These are phyloP conservation scores for Artemisiospiza belli DNA, from an alignment of 2,113 vertebrate genomes.

Conservation along the genomic window DNA sequence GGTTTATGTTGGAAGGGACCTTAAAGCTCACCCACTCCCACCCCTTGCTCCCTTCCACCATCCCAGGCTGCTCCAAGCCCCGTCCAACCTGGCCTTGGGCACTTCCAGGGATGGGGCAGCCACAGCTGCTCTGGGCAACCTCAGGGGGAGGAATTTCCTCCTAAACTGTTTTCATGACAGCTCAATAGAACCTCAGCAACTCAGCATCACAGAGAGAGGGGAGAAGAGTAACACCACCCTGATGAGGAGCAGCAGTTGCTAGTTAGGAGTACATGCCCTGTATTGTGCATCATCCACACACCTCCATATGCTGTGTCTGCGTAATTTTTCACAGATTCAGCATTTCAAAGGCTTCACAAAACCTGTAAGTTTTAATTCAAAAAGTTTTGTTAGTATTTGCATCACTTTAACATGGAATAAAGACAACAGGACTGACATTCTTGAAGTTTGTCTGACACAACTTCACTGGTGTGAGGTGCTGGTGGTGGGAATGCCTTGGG, in stretches of 20 bases:
- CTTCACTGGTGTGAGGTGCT: not conserved
- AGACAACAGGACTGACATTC: not conserved
- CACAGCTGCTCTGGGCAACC: not conserved
- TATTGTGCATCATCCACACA: not conserved
- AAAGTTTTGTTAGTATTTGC: not conserved
- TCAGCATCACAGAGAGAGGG: not conserved
- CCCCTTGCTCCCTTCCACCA: not conserved
- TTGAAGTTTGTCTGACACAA: not conserved
- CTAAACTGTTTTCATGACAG: not conserved
- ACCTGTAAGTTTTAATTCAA: not conserved
- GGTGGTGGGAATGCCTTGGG: not conserved
- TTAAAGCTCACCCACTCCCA: not conserved
- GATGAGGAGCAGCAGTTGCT: not conserved
- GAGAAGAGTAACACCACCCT: not conserved
- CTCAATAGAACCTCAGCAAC: not conserved
- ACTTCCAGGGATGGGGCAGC: not conserved
- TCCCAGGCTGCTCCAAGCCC: not conserved
- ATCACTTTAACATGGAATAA: not conserved
- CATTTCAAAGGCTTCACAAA: not conserved
- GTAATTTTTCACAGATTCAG: not conserved
- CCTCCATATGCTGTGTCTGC: not conserved
- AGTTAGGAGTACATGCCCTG: not conserved
- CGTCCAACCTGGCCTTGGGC: accelerated
- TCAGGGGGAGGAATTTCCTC: not conserved
- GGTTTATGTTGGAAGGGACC: not conserved